Evolutionary conservation across 1,140 invertebrate species (phyloP).

Genomic region (Brachionus calyciflorus): DNA sequence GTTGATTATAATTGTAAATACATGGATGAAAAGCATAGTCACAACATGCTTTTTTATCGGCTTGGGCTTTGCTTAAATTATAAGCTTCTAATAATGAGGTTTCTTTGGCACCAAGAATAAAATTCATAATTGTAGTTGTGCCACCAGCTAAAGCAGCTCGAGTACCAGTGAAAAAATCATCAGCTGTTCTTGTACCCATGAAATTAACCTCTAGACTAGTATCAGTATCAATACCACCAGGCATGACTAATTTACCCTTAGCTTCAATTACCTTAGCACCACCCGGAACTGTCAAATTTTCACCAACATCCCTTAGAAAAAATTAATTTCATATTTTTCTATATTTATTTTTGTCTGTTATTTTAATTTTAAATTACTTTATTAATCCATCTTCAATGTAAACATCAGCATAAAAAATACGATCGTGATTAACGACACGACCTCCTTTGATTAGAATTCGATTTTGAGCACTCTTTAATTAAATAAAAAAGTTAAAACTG

Average conservation of each 20-base stretch:
- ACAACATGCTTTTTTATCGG: constrained; percentile 94
- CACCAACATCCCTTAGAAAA: constrained; percentile 67
- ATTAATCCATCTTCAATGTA: constrained; percentile 92
- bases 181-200: constrained; percentile 75
- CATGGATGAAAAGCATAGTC: constrained; percentile 91
- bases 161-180: constrained; percentile 86
- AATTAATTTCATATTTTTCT: too few species aligned
- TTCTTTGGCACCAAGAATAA: background rate
- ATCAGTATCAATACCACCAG: constrained; percentile 82
- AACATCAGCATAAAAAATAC: constrained; percentile 78
- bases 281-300: constrained; percentile 76
- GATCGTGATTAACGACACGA: constrained; percentile 90
- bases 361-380: too few species aligned
- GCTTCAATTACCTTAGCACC: constrained; percentile 76
- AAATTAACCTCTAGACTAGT: constrained; percentile 81
- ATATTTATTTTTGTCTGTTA: too few species aligned
- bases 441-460: constrained; percentile 87
- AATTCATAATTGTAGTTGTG: constrained; percentile 80
- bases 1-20: constrained; percentile 80
- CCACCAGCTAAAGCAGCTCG: constrained; percentile 83
- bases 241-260: constrained; percentile 74
- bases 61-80: constrained; percentile 82
- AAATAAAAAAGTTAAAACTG: too few species aligned
- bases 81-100: constrained; percentile 76
- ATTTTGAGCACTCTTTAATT: constrained; percentile 45